Evolutionary conservation across 64 coral and sea anemone species (phyloP), one percentile per base, ranked within the genome.

Genomic region (Actinia tenebrosa): DNA sequence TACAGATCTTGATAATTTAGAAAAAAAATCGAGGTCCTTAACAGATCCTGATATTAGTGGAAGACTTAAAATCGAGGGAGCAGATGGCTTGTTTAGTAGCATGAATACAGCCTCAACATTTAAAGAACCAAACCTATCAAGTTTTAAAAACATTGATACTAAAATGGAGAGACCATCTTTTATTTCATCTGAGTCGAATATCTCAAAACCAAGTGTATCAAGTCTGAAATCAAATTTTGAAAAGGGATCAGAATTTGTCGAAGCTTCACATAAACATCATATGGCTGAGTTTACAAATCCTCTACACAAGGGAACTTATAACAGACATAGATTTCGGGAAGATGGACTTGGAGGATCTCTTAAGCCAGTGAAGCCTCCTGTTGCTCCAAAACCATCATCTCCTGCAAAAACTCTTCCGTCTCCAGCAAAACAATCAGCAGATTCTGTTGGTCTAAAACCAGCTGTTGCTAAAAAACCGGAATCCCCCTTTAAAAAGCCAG

Each of bases 21-120:
- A 50, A 50, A 81, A 18, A 53, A 53, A 81, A 81, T n/a, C 79
- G 53, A 46, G 79, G 79, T 37, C 44, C 22, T 53, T 81, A 15
- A 50, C 79, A 81, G 79, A 81, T 53, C 44, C 79, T 8, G 79
- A 53, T 22, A 81, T 81, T 5, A 10, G 3, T 50, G 69, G 26
- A 42, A 81, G 79, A 44, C 79, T 81, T 47, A n/a, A 50, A 50
- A 81, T 81, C 8, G 18, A n/a, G 15, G 79, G 50, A 20, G 79
- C 79, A 22, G 44, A 81, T 50, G 79, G 79, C 7, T 50, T 81
- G 45, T 81, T 81, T 81, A 81, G 79, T n/a, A 81, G 13, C 10
- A 23, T 45, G 6, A 53, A 81, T 81, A 4, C 17, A 20, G 1
- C 19, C 7, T 81, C 79, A 45, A 11, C 79, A 20, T 81, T 81